Base-by-base conservation (phyloP, 2,797 vertebrate species). In the Takifugu rubripes region DNA sequence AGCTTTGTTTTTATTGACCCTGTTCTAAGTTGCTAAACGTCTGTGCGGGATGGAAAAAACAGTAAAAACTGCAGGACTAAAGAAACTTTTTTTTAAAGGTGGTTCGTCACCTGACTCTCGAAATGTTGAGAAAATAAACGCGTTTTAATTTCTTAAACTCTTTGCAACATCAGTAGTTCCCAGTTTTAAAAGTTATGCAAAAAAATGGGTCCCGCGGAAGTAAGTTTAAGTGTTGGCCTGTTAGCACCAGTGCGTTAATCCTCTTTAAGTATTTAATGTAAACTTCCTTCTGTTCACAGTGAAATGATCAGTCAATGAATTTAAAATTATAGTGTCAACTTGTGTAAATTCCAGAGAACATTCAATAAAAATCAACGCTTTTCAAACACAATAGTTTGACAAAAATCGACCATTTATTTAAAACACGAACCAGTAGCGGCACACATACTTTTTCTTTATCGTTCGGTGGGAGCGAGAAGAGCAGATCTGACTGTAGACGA, bases 401-500 rank as follows among this genome's bases (percentile, higher is more conserved):
- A 2, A 48, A 24, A 59, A 8, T 54, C 44, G 27, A 57, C 53
- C 3, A 8, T 42, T 33, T 25, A 27, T 56, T 57, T 52, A 47
- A 72, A 64, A 60, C 63, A 59, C 44, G 40, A 17, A 71, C 48
- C 59, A 46, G 17, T 68, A 74, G 71, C 70, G 74, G 61, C 56
- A 56, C 52, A 57, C 53, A 75, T 64, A 72, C 56, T 74, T 78
- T 76, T 68, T 72, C 49, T 21, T 21, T 21, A 61, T 47, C 42
- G 54, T 61, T 59, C n/a, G 60, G 45, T 63, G 68, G 66, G 74
- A 80, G 57, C 59, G 61, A 80, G 72, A 77, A 72, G 65, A 66
- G 75, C 69, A 75, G 75, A 72, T 77, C 62, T 74, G 61, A 73
- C 71, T 72, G 64, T 67, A 74, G 65, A 78, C 59, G 68, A 68